phyloP scores from a whole-genome alignment of 1,140 invertebrate genomes.

The Cotesia typhae region DNA sequence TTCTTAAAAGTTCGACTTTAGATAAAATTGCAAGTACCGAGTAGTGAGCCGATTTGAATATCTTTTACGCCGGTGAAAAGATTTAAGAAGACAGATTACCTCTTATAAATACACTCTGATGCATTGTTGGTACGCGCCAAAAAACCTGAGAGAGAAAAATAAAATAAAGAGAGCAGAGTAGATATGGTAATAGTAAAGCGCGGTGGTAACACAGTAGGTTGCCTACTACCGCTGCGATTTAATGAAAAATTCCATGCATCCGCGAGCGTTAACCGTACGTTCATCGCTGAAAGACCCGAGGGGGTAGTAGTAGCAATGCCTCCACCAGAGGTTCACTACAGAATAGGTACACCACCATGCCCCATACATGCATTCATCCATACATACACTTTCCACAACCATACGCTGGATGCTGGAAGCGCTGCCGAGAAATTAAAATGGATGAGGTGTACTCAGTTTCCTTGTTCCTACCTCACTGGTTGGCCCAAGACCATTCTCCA shows the following conservation, averaged over 20 bases:
- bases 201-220: conserved; percentile 9
- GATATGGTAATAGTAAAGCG: conserved; percentile 24
- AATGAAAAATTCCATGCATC: conserved; percentile 41
- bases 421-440: conserved; percentile 38
- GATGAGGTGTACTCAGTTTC: conserved; percentile 29
- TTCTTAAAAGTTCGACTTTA: no score
- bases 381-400: no score
- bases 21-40: neutral
- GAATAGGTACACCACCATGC: no score
- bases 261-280: conserved; percentile 40
- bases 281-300: conserved; percentile 30
- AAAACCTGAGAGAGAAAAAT: neutral
- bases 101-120: conserved; percentile 23
- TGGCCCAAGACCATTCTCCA: no score
- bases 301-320: conserved; percentile 33
- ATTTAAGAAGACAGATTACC: conserved; percentile 15
- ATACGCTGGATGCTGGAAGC: conserved; percentile 22
- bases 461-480: neutral
- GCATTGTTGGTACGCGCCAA: conserved; percentile 21
- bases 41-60: neutral
- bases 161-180: conserved; percentile 1
- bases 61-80: conserved; percentile 3
- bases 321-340: conserved; percentile 1
- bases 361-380: no score
- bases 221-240: conserved; percentile 32